Base-by-base conservation (phyloP, 2,888 invertebrate species). In the Luperina nickerlii region DNA sequence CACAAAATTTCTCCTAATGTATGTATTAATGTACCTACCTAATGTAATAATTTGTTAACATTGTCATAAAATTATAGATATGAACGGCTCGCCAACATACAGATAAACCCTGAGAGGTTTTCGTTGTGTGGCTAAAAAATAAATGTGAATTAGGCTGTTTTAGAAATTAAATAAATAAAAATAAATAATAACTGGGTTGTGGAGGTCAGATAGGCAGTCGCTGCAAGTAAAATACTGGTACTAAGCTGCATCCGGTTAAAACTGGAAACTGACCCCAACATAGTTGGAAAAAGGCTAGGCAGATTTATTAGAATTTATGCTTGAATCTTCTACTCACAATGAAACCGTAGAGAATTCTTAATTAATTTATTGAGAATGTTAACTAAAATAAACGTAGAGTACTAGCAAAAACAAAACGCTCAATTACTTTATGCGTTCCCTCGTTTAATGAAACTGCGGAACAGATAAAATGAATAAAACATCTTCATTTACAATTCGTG, bases 401-500 rank as follows among this genome's bases (percentile, higher is more conserved):
- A 69, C 42, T 42, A 65, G 3, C 24, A 18, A 65, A 85, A 72
- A 67, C 82, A 70, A 77, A 76, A 79, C 68, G 66, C 20, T 65
- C 75, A 71, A 85, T 87, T 82, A 84, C 85, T 77, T 81, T 72
- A 83, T 67, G 42, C 27, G 62, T 77, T 65, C 20, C 51, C 45
- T 73, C 67, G 62, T 81, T 83, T 69, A 81, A 54, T 45, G 48
- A 51, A 45, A 72, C 78, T 62, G 68, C 54, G 57, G 70, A 68
- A 74, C n/a, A 54, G 72, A 79, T 77, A 71, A 71, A 72, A 86
- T 84, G 77, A 88, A 88, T 82, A 80, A 88, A 76, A 87, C 82
- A 86, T 88, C 45, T 79, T 72, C 80, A 78, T 74, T 74, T 80
- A 54, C 82, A 77, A 77, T 86, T 82, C 86, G 45, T 68, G 18